Conservation (phyloP, 2,113 vertebrate genomes). For the Zosterops borbonicus region DNA sequence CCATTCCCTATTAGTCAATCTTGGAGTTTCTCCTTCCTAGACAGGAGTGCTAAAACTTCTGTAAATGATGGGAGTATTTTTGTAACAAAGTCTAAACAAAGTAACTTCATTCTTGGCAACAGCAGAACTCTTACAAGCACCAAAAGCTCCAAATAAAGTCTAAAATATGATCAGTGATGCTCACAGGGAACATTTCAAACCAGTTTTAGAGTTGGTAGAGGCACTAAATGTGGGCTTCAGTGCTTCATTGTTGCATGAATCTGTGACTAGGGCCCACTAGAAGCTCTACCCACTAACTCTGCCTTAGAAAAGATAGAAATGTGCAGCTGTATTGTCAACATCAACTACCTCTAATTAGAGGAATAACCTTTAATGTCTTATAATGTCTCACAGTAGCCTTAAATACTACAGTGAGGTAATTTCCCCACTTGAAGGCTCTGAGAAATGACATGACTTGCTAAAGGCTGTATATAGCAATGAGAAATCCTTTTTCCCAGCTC, state of each 20-base stretch:
- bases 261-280: not conserved
- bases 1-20: not conserved
- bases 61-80: not conserved
- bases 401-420: not conserved
- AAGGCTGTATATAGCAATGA: not conserved
- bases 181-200: not conserved
- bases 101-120: not conserved
- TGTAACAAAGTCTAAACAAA: not conserved
- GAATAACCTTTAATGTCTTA: not conserved
- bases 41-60: not conserved
- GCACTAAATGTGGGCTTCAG: not conserved
- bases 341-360: not conserved
- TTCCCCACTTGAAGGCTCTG: not conserved
- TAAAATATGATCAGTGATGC: not conserved
- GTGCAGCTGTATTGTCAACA: not conserved
- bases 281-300: not conserved
- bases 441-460: not conserved
- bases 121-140: not conserved
- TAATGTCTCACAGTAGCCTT: not conserved
- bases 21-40: not conserved
- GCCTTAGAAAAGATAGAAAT: not conserved
- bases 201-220: not conserved
- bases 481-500: not conserved
- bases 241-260: not conserved
- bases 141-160: not conserved